Base-by-base conservation (phyloP, 2,888 invertebrate genomes). In the Microctonus aethiopoides region DNA sequence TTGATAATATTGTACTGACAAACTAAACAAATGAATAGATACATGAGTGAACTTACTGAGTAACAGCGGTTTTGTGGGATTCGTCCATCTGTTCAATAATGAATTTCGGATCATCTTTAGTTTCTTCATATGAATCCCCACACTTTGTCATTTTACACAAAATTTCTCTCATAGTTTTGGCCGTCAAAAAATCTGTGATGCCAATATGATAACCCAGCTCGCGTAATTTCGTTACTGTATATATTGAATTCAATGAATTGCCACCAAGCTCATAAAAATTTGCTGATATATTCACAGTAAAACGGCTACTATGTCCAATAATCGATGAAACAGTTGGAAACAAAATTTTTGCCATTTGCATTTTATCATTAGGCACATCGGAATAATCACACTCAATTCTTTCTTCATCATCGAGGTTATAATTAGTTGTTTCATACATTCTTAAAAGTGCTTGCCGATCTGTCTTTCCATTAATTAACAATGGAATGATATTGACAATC, bases 261-360 rank as follows among this genome's bases (percentile, higher is more conserved):
- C 96, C 96, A 1, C 96, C 96, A 51, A 96, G 88, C 77, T 94
- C 92, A 82, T 93, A 96, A 85, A 95, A 96, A 77, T 94, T 94
- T 0, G 92, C 91, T 20, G 90, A 87, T 0, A 91, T 81, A 0
- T 90, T 89, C 7, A 95, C 86, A 0, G 89, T 89, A 0, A 90
- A 89, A 6, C 94, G 88, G 0, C 90, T 88, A 0, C 93, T 90
- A 57, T 91, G 88, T 0, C 92, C 92, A 22, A 94, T 89, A 0
- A 95, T 92, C 1, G 90, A 89, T 0, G 92, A 92, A 0, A 95
- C 91, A 0, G 93, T 94, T 80, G 92, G 91, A 78, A 95, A 93
- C 0, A 96, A 88, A 20, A 90, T 90, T 75, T 89, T 88, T 0
- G 95, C 95, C 0, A 91, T 91, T 1, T 87, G 86, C 81, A 91